Evolutionary conservation across 2,797 vertebrate genomes (phyloP).

Genomic region (Xenentodon cancila): DNA sequence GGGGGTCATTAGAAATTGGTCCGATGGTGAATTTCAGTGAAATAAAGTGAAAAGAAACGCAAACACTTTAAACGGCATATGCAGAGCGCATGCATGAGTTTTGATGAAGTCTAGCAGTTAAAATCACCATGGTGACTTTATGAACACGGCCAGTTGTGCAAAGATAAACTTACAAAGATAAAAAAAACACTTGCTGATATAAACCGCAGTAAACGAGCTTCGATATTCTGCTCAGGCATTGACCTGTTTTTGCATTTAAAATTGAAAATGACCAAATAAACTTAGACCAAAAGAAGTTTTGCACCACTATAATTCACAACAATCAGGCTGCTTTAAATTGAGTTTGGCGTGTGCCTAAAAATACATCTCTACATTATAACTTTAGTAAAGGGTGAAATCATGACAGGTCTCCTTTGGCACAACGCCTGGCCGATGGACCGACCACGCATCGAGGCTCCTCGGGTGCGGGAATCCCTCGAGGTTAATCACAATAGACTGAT

Average conservation of each 20-base stretch:
- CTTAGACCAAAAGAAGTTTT: background rate
- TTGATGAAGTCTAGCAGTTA: background rate
- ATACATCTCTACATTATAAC: background rate
- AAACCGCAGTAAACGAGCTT: background rate
- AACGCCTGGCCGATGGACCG: slow-evolving; percentile 2
- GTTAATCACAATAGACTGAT: slow-evolving; percentile 71
- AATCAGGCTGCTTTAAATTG: accelerated
- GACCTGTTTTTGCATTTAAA: background rate
- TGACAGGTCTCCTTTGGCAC: slow-evolving; percentile 23
- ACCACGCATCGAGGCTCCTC: slow-evolving; percentile 12
- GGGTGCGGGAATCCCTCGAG: slow-evolving; percentile 36
- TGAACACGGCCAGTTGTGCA: background rate
- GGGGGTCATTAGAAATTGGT: background rate
- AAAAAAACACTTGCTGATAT: background rate
- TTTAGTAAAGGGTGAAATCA: slow-evolving; percentile 14
- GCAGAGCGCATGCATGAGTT: background rate
- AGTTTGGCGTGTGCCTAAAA: too few relatives aligned
- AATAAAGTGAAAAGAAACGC: background rate
- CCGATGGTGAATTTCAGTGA: background rate
- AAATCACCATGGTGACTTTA: too few relatives aligned
- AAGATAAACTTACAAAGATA: background rate
- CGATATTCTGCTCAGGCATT: background rate
- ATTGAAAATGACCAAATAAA: background rate
- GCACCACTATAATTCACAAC: background rate
- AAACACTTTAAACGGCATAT: slow-evolving; percentile 10